These are phyloP conservation scores for Esox lucius DNA, from an alignment of 2,797 vertebrate genomes.

Conservation along the genomic window DNA sequence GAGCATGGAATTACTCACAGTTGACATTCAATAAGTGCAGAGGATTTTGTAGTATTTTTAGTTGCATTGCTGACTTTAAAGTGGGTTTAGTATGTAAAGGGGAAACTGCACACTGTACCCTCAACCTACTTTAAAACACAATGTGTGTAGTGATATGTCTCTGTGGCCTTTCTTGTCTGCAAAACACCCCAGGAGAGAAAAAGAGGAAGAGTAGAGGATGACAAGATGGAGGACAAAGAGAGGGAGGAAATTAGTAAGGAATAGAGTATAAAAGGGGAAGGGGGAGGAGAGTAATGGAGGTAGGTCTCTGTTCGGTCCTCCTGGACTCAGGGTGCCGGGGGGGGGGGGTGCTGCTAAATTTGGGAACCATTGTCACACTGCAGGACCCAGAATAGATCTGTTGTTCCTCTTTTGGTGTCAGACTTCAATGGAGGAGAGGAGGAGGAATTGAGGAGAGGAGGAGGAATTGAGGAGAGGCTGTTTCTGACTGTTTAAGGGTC, in stretches of 20 bases:
- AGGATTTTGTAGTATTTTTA: too few species aligned
- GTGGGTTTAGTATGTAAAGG: too few species aligned
- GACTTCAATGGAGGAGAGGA: slow-evolving; percentile 50
- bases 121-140: slow-evolving; percentile 67
- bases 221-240: too few species aligned
- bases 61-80: too few species aligned
- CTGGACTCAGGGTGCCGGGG: slow-evolving; percentile 57
- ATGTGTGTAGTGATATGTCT: slow-evolving; percentile 71
- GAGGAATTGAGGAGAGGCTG: too few species aligned
- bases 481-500: slow-evolving; percentile 48
- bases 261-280: neutral
- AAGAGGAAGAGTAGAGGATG: neutral
- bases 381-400: slow-evolving; percentile 67
- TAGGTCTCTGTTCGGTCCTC: slow-evolving; percentile 67
- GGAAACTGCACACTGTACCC: too few species aligned
- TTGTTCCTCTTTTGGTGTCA: slow-evolving; percentile 72
- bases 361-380: slow-evolving; percentile 74
- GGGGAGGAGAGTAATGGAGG: slow-evolving; percentile 13
- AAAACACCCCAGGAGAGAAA: slow-evolving; percentile 67
- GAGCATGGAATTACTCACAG: too few species aligned
- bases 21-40: too few species aligned
- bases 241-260: too few species aligned
- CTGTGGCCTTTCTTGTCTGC: slow-evolving; percentile 69
- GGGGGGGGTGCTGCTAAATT: slow-evolving; percentile 73
- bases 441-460: neutral